Conservation (phyloP, 2,113 vertebrate genomes). For the Haplochromis vanheusdeni region DNA sequence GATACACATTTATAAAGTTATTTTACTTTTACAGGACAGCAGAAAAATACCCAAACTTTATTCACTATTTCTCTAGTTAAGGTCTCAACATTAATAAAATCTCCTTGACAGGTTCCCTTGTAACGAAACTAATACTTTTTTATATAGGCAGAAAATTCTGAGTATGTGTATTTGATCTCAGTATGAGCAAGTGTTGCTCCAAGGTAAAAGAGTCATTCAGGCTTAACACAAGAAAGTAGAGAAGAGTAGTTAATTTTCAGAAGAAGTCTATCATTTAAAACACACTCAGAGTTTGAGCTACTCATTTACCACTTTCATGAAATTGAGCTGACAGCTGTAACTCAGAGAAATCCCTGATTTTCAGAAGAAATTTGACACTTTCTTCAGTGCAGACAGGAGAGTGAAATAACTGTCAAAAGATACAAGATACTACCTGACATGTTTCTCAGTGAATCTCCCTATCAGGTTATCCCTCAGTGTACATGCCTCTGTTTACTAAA, state of each 20-base stretch:
- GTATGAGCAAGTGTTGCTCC: neutral
- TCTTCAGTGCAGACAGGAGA: neutral
- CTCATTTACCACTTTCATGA: neutral
- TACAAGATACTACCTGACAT: neutral
- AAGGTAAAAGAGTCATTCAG: neutral
- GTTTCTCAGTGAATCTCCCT: neutral
- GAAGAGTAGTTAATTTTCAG: neutral
- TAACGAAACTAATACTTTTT: neutral
- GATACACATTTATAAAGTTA: neutral
- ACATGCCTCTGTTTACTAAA: neutral
- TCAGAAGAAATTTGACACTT: neutral
- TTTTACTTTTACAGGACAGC: neutral
- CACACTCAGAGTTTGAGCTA: neutral
- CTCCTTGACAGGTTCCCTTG: neutral
- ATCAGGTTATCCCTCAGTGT: neutral
- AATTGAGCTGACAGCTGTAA: neutral
- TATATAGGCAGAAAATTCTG: neutral
- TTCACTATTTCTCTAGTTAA: neutral
- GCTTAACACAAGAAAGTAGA: neutral
- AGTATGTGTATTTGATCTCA: neutral
- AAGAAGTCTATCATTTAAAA: neutral
- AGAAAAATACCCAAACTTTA: neutral
- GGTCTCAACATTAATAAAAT: neutral
- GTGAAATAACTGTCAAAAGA: neutral
- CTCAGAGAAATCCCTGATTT: neutral